Evolutionary conservation across 2,113 vertebrate genomes (phyloP).

Genomic region (Salminus brasiliensis): DNA sequence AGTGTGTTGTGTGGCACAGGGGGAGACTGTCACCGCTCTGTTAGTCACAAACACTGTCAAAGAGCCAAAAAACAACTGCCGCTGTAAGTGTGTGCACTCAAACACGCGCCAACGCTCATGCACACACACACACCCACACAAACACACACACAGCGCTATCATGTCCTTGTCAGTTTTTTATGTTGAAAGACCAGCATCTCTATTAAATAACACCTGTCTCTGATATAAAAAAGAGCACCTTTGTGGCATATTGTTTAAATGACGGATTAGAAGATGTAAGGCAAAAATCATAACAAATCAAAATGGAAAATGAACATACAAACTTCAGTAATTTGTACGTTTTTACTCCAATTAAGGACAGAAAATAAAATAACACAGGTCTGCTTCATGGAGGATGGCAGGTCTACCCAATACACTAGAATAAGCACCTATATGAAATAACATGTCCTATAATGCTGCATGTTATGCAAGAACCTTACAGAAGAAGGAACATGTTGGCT

Average conservation of each 20-base stretch:
- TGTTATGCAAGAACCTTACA: too few relatives aligned
- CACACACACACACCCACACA: too few relatives aligned
- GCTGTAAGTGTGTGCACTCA: conserved; percentile 2
- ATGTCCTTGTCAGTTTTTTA: background rate
- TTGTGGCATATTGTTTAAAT: background rate
- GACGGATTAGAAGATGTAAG: background rate
- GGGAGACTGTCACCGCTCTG: conserved; percentile 55
- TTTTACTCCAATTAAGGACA: too few relatives aligned
- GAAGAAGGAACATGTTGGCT: too few relatives aligned
- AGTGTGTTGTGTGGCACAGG: conserved; percentile 60
- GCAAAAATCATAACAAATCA: background rate
- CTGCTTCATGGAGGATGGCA: too few relatives aligned
- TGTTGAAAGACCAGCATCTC: background rate
- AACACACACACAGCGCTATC: background rate
- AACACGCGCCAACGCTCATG: background rate
- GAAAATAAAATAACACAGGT: too few relatives aligned
- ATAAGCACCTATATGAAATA: too few relatives aligned
- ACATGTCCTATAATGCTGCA: too few relatives aligned
- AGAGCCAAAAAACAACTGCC: background rate
- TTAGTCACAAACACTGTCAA: conserved; percentile 49
- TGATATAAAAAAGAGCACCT: background rate
- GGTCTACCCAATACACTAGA: too few relatives aligned
- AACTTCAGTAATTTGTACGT: background rate
- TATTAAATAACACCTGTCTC: background rate
- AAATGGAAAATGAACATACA: background rate